Evolutionary conservation across 2,888 invertebrate species (phyloP), one percentile per base, ranked within the genome.

Genomic region (Orthosia cruda): DNA sequence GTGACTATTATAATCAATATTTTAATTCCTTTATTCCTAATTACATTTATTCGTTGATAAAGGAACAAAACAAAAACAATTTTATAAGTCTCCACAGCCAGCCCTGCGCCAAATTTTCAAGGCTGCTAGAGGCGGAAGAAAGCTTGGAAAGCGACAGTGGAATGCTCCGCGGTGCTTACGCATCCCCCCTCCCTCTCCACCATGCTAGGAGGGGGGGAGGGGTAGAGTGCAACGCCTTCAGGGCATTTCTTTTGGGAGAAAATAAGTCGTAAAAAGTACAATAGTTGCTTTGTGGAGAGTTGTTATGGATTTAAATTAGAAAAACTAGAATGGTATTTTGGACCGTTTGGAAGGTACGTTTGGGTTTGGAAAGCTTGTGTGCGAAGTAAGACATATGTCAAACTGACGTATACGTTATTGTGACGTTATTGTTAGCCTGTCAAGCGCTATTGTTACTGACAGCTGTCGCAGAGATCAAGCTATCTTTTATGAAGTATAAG

Each of bases 131-230:
- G 89, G 89, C 91, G 93, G 94, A 96, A 95, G 96, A 96, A 96
- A 96, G 96, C 95, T 96, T 93, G 93, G 89, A 96, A 96, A 96
- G 96, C 94, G 96, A 96, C 90, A 96, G 96, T 96, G 96, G 96
- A 96, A 96, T 96, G 94, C 94, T 89, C 90, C 89, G 86, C 85
- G 90, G 91, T 92, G 93, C 94, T 90, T 90, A 91, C 93, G 91
- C 92, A 91, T 87, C 87, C 77, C 81, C 81, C 74, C 84, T 77
- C 65, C 76, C 61, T 73, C 72, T 57, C 67, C 67, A 62, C 59
- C 80, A n/a, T 45, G 40, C 47, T 23, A 54, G 68, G 45, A 71
- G 77, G 59, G 71, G 71, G 54, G 75, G 77, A 65, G 54, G 74
- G 67, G 67, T 45, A 69, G 71, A 91, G 94, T 92, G 92, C 94